Base-by-base conservation (phyloP, 2,888 invertebrate species). In the Clunio marinus region DNA sequence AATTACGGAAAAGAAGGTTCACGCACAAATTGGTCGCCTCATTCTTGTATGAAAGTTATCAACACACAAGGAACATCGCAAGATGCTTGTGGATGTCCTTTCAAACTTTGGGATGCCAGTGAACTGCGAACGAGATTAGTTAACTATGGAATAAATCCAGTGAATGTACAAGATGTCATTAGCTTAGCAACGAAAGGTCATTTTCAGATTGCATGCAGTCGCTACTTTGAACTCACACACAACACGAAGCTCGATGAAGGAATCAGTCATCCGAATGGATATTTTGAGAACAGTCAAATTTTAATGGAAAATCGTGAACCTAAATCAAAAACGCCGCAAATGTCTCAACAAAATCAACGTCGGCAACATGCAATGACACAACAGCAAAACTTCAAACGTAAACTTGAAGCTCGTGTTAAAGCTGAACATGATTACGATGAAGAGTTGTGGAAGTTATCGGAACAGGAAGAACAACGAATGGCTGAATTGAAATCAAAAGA, bases 1-100 rank as follows among this genome's bases (percentile, higher is more conserved):
- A 89, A 88, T 76, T 99, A 93, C 81, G 99, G 99, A 24, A 93
- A 95, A 80, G 96, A 93, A 76, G 99, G 99, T 1, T 92, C 89
- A 72, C 87, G 91, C 76, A 86, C 86, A 1, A 90, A 91, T 76
- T 97, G 94, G 75, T 86, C 92, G 0, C 94, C 98, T 0, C 91
- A 89, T 74, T 93, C 93, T 73, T 99, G 99, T 78, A 81, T 89
- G 73, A 94, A 90, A 80, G 91, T 99, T 70, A 96, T 99, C 69
- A 88, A 83, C 74, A 81, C 80, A 73, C 84, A 87, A 1, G 91
- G 89, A 0, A 83, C 89, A 1, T 76, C 76, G 5, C 91, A 90
- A 2, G 94, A 95, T 73, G 86, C 86, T 72, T 94, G 96, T 77
- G 98, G 97, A 0, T 99, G 98, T 77, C 97, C 98, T 0, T 99